Evolutionary conservation across 30 jellyfish, hydroid and myxozoan genomes (phyloP), one percentile per base, ranked within the genome.

Genomic region (Clytia hemisphaerica): DNA sequence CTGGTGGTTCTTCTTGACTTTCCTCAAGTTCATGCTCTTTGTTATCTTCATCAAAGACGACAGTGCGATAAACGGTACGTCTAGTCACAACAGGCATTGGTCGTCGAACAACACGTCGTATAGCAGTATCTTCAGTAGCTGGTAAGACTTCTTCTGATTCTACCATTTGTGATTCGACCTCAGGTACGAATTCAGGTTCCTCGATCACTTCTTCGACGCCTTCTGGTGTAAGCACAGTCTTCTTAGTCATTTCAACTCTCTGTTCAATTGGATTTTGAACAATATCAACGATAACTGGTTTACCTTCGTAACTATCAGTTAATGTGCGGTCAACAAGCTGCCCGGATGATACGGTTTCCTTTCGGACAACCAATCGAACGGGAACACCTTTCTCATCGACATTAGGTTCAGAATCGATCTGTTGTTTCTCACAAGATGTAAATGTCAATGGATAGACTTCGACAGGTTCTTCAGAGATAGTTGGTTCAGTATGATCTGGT

Each of bases 51-150:
- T 79, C 61, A 19, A 67, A 16, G 44, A 84, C 51, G 12, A 71
- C 37, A 35, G 88, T 76, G 32, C 90, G 71, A 80, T 72, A 72
- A 47, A 84, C 93, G 54, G 92, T 84, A 27, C 95, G 67, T 31
- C 77, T 82, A 0, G 95, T 83, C 34, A 83, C 82, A 75, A 83
- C 95, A 21, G 88, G 88, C 19, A 83, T 82, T 2, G 95, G 87
- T 26, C 93, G 40, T 32, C 59, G 24, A 15, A 69, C 59, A 28
- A 69, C 57, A 21, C 32, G 16, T 6, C 67, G 58, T n/a, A n/a
- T n/a, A n/a, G n/a, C n/a, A 21, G 26, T 44, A 25, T 45, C 30
- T 26, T 42, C 81, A 10, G 76, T 75, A n/a, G 4, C 32, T 2
- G n/a, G 14, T 29, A 45, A 31, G 10, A 33, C 18, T n/a, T 69